Conservation (phyloP, 2,797 vertebrate species). For the Remorina albescens region DNA sequence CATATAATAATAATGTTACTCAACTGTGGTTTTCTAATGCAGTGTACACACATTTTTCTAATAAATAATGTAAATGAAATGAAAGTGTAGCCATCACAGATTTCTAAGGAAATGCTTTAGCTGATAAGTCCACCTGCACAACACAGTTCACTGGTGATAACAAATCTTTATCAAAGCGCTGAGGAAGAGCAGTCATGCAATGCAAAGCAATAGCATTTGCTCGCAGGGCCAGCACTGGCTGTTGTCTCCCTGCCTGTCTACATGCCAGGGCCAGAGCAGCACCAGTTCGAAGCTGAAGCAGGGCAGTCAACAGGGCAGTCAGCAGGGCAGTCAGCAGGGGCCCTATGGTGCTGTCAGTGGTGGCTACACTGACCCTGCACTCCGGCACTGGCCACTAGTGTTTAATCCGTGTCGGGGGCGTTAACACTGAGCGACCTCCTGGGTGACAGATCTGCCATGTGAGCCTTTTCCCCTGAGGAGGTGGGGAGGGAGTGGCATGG, state of each 20-base stretch:
- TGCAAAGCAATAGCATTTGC: slow-evolving; percentile 73
- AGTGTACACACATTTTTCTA: not conserved
- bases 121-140: slow-evolving; percentile 28
- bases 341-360: slow-evolving; percentile 85
- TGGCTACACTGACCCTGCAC: slow-evolving; percentile 84
- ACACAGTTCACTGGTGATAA: slow-evolving; percentile 37
- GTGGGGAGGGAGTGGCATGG: slow-evolving; percentile 68
- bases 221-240: slow-evolving; percentile 66
- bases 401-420: slow-evolving; percentile 96
- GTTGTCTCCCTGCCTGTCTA: slow-evolving; percentile 77
- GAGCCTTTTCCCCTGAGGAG: slow-evolving; percentile 85
- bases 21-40: not conserved
- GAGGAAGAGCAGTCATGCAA: slow-evolving; percentile 61
- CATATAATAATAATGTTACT: not conserved
- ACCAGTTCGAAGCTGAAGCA: slow-evolving; percentile 60
- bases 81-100: slow-evolving; percentile 13
- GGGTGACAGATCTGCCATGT: slow-evolving; percentile 96
- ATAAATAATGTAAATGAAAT: slow-evolving; percentile 35
- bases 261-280: slow-evolving; percentile 77
- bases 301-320: too few species aligned
- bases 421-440: slow-evolving; percentile 95
- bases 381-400: slow-evolving; percentile 88
- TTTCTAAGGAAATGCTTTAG: slow-evolving; percentile 35
- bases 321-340: slow-evolving; percentile 73
- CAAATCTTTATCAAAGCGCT: slow-evolving; percentile 64